Conservation (phyloP, 2,113 vertebrate genomes). For the Chloroceryle aenea region DNA sequence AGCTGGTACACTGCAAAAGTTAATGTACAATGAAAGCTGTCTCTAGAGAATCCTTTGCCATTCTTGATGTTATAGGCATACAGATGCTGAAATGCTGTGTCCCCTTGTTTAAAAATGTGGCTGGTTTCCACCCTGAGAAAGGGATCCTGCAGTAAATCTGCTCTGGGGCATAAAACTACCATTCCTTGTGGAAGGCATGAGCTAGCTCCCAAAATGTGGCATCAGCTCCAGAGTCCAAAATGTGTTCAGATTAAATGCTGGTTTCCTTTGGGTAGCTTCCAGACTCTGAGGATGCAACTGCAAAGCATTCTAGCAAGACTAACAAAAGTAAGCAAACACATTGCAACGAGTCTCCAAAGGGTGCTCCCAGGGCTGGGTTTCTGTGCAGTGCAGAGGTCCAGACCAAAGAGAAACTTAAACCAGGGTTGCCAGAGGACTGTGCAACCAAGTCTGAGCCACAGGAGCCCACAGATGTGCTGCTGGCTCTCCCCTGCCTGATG, state of each 20-base stretch:
- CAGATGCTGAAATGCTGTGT: constrained; percentile 1
- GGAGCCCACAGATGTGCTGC: background rate
- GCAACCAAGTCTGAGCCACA: background rate
- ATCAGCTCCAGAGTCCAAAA: background rate
- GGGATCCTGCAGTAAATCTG: background rate
- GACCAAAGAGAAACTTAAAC: background rate
- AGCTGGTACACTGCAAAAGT: background rate
- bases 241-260: background rate
- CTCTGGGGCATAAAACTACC: background rate
- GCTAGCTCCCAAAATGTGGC: background rate
- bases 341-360: accelerated
- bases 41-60: background rate
- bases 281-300: background rate
- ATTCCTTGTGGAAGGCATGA: background rate
- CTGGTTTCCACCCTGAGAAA: background rate
- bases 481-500: background rate
- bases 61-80: background rate
- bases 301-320: background rate
- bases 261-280: background rate
- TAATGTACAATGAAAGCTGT: constrained; percentile 19
- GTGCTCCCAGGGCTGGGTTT: background rate
- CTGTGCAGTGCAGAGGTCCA: too few species aligned
- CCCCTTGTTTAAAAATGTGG: background rate
- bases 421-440: background rate
- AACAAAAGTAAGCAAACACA: background rate